Conservation (phyloP, 1,140 invertebrate genomes). For the Platorchestia sp. region DNA sequence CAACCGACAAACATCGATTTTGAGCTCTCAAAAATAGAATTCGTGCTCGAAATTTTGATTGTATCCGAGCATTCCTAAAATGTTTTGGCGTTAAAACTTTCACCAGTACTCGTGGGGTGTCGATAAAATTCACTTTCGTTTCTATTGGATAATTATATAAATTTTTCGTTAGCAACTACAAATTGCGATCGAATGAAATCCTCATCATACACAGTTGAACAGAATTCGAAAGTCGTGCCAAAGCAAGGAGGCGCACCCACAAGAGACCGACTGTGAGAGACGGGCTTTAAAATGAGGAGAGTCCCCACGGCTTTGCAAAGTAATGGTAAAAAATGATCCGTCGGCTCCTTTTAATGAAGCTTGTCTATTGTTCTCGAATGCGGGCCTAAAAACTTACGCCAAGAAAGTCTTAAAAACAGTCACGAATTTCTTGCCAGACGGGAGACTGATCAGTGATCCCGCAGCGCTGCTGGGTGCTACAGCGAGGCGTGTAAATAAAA, state of each 20-base stretch:
- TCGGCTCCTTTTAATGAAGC: constrained; percentile 23
- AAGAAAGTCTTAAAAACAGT: background rate
- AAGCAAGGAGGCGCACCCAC: background rate
- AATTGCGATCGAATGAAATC: background rate
- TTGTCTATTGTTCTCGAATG: constrained; percentile 9
- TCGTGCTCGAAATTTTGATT: background rate
- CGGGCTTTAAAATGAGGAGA: background rate
- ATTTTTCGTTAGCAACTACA: background rate
- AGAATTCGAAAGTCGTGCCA: background rate
- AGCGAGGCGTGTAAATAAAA: background rate
- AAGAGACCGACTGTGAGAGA: background rate
- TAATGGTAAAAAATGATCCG: background rate
- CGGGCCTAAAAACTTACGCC: background rate
- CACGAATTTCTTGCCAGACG: background rate
- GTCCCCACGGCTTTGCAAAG: background rate
- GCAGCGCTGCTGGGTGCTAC: background rate
- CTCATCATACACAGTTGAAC: background rate
- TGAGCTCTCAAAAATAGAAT: background rate
- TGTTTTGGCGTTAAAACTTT: background rate
- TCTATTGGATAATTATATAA: background rate
- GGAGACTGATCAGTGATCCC: background rate
- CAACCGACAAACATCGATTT: background rate
- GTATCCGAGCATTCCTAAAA: background rate
- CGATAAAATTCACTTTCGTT: background rate
- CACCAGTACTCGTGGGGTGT: background rate